These are phyloP conservation scores for Druon quercuslanigerum DNA, from an alignment of 1,140 invertebrate genomes.

Conservation along the genomic window DNA sequence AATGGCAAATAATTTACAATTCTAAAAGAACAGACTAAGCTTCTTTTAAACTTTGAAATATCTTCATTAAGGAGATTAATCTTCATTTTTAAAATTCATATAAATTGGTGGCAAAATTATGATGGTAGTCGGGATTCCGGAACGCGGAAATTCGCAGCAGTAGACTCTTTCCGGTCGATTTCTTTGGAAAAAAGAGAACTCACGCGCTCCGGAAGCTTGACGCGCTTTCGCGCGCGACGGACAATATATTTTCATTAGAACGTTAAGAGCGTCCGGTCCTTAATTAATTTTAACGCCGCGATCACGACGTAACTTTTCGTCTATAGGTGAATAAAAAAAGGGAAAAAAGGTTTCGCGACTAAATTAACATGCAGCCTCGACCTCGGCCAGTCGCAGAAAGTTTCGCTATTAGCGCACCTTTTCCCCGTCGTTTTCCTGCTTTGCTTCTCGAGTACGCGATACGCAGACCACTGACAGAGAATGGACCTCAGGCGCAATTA, in stretches of 20 bases:
- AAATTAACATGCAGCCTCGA: conserved; percentile 36
- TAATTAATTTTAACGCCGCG: conserved; percentile 39
- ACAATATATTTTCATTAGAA: conserved; percentile 43
- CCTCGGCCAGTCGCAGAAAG: conserved; percentile 31
- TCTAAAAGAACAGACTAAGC: not conserved
- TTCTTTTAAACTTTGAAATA: not conserved
- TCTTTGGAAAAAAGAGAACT: conserved; percentile 34
- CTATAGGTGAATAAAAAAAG: conserved; percentile 22
- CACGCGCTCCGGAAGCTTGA: conserved; percentile 20
- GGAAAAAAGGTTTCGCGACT: conserved; percentile 31
- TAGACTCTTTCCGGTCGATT: conserved; percentile 37
- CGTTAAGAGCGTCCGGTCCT: conserved; percentile 35
- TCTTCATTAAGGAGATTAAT: not conserved
- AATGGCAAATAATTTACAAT: too few relatives aligned
- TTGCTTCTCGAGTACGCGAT: conserved; percentile 27
- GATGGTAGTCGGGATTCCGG: conserved; percentile 22
- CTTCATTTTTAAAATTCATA: conserved; percentile 24
- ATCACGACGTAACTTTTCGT: conserved; percentile 38
- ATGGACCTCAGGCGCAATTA: conserved; percentile 27
- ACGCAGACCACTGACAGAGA: conserved; percentile 27
- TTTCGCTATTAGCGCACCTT: conserved; percentile 36
- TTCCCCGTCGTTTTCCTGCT: conserved; percentile 18
- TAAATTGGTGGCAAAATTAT: conserved; percentile 20
- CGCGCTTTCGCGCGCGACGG: conserved; percentile 25
- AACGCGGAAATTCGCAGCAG: conserved; percentile 38